Evolutionary conservation across 1,140 invertebrate genomes (phyloP).

Genomic region (Drosophila nigromelanica): DNA sequence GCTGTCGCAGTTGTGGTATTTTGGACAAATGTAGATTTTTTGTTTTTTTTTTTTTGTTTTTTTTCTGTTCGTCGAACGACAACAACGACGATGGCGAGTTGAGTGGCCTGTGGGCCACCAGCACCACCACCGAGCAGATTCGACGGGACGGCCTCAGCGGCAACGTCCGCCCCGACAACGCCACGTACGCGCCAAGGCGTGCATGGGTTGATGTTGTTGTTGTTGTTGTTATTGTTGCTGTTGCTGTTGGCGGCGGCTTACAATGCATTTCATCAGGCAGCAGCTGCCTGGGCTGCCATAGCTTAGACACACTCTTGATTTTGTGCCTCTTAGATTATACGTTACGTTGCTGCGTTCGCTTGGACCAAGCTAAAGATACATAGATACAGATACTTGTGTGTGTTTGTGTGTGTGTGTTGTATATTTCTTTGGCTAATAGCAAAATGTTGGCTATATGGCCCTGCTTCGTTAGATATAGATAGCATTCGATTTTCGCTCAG

Average conservation of each 20-base stretch:
- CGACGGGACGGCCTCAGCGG: conserved; percentile 42
- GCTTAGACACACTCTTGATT: conserved; percentile 79
- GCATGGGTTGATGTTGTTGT: conserved; percentile 40
- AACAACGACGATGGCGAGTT: conserved; percentile 49
- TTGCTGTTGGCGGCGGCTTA: conserved; percentile 51
- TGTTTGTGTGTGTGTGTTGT: conserved; percentile 40
- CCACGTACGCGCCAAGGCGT: conserved; percentile 72
- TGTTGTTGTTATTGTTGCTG: conserved; percentile 28
- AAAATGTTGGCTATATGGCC: conserved; percentile 79
- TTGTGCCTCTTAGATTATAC: conserved; percentile 76
- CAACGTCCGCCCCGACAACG: conserved; percentile 62
- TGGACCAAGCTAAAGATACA: conserved; percentile 62
- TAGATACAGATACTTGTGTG: conserved; percentile 49
- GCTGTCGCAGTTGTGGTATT: conserved; percentile 64
- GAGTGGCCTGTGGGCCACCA: conserved; percentile 72
- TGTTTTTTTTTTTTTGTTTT: conserved; percentile 23
- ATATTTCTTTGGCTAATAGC: conserved; percentile 78
- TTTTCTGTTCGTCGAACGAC: conserved; percentile 11
- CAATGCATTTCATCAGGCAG: conserved; percentile 79
- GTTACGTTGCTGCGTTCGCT: conserved; percentile 73
- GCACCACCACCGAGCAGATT: conserved; percentile 49
- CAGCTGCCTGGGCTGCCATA: conserved; percentile 51
- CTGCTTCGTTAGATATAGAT: conserved; percentile 81
- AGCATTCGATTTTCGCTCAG: conserved; percentile 74
- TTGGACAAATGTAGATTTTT: conserved; percentile 81